phyloP scores from a whole-genome alignment of 1,140 invertebrate genomes.

The Eulimnadia texana region DNA sequence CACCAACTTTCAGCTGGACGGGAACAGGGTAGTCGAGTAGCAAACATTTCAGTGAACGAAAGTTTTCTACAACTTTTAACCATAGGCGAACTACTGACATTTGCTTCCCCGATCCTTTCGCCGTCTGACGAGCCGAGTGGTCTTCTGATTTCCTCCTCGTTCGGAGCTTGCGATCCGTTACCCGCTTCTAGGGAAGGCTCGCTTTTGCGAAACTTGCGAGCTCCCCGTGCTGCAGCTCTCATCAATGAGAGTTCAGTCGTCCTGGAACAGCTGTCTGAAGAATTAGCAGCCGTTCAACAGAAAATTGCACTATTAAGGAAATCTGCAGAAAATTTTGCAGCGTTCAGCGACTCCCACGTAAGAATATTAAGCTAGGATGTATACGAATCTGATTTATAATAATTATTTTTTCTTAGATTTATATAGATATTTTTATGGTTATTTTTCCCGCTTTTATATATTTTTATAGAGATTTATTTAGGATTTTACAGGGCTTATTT shows the following conservation, averaged over 20 bases:
- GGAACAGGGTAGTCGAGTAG: not conserved
- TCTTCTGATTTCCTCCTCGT: constrained; percentile 1
- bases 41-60: too few species aligned
- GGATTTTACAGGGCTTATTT: too few species aligned
- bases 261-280: constrained; percentile 40
- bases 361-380: too few species aligned
- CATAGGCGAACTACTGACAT: constrained; percentile 2
- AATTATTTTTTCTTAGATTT: too few species aligned
- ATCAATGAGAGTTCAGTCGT: constrained; percentile 26
- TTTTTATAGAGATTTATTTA: too few species aligned
- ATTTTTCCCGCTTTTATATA: too few species aligned
- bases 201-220: constrained; percentile 26
- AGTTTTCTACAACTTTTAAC: too few species aligned
- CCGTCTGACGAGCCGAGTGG: not conserved
- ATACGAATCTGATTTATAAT: too few species aligned
- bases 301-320: constrained; percentile 42
- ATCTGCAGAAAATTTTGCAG: not conserved
- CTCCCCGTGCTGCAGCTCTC: constrained; percentile 1
- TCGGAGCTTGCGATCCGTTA: not conserved
- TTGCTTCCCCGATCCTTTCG: constrained; percentile 15
- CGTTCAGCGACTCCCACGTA: not conserved
- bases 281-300: constrained; percentile 44
- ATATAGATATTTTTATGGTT: too few species aligned
- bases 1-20: constrained; percentile 30
- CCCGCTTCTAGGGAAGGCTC: constrained; percentile 26